Evolutionary conservation across 2,797 vertebrate species (phyloP).

Genomic region (Hypotaenidia philippensis): DNA sequence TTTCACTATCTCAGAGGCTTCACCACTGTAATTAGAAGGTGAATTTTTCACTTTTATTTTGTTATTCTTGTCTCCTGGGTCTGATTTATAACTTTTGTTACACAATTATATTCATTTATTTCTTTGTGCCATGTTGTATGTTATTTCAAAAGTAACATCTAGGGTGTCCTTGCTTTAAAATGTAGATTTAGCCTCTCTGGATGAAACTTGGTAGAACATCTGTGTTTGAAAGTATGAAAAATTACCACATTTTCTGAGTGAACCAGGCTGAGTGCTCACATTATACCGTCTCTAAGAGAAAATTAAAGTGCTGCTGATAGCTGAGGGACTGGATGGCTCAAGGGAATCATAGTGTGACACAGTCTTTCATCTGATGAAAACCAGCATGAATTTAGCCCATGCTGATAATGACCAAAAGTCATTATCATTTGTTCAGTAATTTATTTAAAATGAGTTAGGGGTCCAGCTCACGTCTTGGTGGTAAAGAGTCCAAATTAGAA

Average conservation of each 20-base stretch:
- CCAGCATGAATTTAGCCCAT: conserved; percentile 66
- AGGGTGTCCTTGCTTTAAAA: conserved; percentile 85
- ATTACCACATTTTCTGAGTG: conserved; percentile 73
- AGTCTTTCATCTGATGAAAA: conserved; percentile 75
- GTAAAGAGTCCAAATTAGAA: conserved; percentile 40
- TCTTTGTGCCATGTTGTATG: conserved; percentile 79
- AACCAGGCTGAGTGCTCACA: conserved; percentile 67
- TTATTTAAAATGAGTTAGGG: conserved; percentile 69
- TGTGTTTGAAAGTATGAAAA: conserved; percentile 72
- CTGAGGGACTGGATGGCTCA: conserved; percentile 71
- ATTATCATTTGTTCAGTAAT: conserved; percentile 71
- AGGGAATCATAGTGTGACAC: conserved; percentile 65
- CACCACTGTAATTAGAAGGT: conserved; percentile 77
- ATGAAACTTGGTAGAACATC: conserved; percentile 71
- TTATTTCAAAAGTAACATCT: conserved; percentile 83
- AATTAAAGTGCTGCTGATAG: conserved; percentile 74
- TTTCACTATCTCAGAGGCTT: conserved; percentile 73
- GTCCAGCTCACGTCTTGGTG: conserved; percentile 20
- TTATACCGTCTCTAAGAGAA: conserved; percentile 67
- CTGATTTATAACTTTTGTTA: conserved; percentile 78
- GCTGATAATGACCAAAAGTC: conserved; percentile 68
- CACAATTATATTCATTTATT: conserved; percentile 81
- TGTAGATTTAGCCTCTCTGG: conserved; percentile 83
- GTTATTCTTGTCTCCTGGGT: conserved; percentile 75
- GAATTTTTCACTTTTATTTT: conserved; percentile 78